These are phyloP conservation scores for Clarias gariepinus DNA, from an alignment of 2,113 vertebrate species.

Conservation along the genomic window DNA sequence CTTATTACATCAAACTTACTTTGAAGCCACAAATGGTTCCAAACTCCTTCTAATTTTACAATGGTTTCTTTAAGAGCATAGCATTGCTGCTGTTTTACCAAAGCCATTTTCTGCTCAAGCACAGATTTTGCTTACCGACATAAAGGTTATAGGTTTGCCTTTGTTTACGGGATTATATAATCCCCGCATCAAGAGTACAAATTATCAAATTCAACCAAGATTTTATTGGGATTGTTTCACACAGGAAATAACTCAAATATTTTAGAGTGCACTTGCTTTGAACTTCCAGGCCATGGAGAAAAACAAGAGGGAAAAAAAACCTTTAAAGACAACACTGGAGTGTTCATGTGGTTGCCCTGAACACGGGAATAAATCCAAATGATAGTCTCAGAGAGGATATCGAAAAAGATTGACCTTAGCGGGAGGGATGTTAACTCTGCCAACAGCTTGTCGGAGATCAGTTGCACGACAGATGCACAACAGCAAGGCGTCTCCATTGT, in stretches of 20 bases:
- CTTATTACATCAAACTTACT: no score
- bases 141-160: no score
- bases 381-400: slow-evolving; percentile 11
- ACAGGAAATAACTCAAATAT: no score
- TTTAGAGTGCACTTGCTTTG: background rate
- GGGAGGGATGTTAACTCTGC: slow-evolving; percentile 29
- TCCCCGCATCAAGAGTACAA: background rate
- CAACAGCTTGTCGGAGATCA: slow-evolving; percentile 46
- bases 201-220: background rate
- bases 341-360: background rate
- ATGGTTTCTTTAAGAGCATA: no score
- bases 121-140: no score
- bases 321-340: background rate
- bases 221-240: background rate
- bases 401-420: background rate
- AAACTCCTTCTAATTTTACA: no score
- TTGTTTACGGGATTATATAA: no score
- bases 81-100: no score
- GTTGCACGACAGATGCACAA: slow-evolving; percentile 44
- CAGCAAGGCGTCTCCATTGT: slow-evolving; percentile 37
- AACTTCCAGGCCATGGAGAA: background rate
- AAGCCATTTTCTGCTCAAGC: no score
- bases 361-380: background rate
- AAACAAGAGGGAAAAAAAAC: background rate
- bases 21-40: no score